Percentiles rank a stretch among this genome's conserved stretches.
Conservation (phyloP, 2,797 vertebrate species). For the Adrianichthys oophorus region DNA sequence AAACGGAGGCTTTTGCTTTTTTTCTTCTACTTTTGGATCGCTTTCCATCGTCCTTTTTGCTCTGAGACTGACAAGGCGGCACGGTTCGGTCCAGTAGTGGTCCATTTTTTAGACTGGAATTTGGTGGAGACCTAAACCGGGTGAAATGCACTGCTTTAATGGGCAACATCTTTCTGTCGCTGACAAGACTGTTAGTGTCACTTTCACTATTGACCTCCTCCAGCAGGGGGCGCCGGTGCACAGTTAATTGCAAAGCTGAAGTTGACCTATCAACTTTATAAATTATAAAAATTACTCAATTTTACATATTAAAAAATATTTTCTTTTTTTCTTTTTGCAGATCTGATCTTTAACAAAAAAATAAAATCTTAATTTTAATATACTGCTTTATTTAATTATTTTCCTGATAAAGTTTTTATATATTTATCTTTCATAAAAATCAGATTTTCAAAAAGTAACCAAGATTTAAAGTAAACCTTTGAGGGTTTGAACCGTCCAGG, state of each 20-base stretch:
- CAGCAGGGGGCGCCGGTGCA: constrained; percentile 31
- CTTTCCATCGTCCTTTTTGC: constrained; percentile 10
- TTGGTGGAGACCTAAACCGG: constrained; percentile 25
- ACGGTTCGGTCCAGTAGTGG: neutral
- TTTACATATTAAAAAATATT: neutral
- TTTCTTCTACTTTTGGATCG: neutral
- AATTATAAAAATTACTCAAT: neutral
- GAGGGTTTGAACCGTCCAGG: neutral
- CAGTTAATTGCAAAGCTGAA: neutral
- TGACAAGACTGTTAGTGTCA: accelerated
- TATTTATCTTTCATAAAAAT: no score
- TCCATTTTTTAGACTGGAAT: constrained; percentile 17
- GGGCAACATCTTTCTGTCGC: constrained; percentile 10
- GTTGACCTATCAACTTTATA: neutral
- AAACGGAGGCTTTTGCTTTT: neutral
- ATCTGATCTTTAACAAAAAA: neutral
- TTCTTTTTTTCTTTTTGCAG: no score
- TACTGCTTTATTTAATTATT: no score
- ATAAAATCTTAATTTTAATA: neutral
- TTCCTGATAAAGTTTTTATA: no score
- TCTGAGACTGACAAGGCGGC: neutral
- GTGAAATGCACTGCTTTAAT: constrained; percentile 3
- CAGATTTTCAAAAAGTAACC: no score
- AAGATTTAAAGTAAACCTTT: neutral
- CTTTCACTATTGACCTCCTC: neutral